Base-by-base conservation (phyloP, 2,113 vertebrate species). In the Condylura cristata region DNA sequence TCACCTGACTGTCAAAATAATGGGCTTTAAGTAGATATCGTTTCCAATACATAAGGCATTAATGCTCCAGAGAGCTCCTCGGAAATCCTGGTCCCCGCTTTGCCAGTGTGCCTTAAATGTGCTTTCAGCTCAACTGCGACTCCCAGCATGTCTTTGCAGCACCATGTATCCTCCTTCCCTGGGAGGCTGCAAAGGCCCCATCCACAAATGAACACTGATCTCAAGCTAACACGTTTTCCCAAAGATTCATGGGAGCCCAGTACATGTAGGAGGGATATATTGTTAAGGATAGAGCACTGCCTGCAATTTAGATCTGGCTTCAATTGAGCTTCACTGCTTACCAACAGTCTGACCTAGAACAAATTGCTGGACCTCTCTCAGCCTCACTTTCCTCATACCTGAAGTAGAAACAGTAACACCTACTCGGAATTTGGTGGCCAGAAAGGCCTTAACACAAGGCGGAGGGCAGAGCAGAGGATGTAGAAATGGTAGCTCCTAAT, bases 41-140 rank as follows among this genome's bases (percentile, higher is more conserved):
- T 74, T 82, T 92, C 63, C 53, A 90, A 51, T 82, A 70, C 3
- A 63, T 51, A 86, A 72, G 5, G n/a, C n/a, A 22, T 41, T 72
- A 68, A 68, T 16, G 61, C n/a, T 81, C 39, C 56, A 39, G 48
- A 84, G 3, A 71, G 89, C 71, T 20, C 75, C 74, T 89, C 86
- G 83, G 86, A 89, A 93, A 86, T n/a, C 60, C 65, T 44, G 66
- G 41, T 60, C 18, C n/a, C 39, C 10, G 13, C 39, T n/a, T 85
- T 30, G 30, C 88, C 6, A 70, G 30, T 8, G 20, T 53, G 85
- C 30, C 24, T 11, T 88, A 34, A 86, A n/a, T 32, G n/a, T 18
- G 3, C 16, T 44, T 80, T 84, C 81, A 32, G 79, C 37, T 87
- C 80, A 92, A 72, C 71, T 30, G 37, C 17, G 13, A 18, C 46